phyloP scores from a whole-genome alignment of 1,140 invertebrate species.

The Drosophila punjabiensis region DNA sequence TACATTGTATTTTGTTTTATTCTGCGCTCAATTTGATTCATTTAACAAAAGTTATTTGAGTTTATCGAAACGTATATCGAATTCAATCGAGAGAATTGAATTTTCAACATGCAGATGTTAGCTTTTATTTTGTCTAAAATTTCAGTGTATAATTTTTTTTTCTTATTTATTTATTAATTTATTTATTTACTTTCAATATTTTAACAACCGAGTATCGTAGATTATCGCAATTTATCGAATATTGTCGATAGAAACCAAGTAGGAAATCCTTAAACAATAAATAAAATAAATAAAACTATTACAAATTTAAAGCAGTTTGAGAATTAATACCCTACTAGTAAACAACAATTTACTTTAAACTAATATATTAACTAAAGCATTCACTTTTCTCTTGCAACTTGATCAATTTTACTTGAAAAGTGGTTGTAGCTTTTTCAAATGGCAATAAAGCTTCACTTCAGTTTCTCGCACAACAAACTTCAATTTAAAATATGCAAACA shows the following conservation, averaged over 20 bases:
- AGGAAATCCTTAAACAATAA: too few species aligned
- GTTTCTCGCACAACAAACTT: background rate
- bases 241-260: background rate
- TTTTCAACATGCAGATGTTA: background rate
- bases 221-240: background rate
- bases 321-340: too few species aligned
- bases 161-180: too few species aligned
- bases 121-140: background rate
- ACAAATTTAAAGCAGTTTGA: too few species aligned
- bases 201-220: too few species aligned
- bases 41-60: background rate
- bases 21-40: background rate
- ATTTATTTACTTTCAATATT: too few species aligned
- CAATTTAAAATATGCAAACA: slow-evolving; percentile 1
- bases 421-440: too few species aligned
- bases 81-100: background rate
- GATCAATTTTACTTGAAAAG: too few species aligned
- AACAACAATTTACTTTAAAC: too few species aligned
- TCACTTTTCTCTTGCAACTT: too few species aligned
- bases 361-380: too few species aligned
- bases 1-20: background rate
- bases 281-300: too few species aligned
- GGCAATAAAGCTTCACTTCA: background rate
- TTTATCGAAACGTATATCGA: background rate
- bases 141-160: background rate